These are phyloP conservation scores for Eupithecia inturbata DNA, from an alignment of 2,888 invertebrate species.

Conservation along the genomic window DNA sequence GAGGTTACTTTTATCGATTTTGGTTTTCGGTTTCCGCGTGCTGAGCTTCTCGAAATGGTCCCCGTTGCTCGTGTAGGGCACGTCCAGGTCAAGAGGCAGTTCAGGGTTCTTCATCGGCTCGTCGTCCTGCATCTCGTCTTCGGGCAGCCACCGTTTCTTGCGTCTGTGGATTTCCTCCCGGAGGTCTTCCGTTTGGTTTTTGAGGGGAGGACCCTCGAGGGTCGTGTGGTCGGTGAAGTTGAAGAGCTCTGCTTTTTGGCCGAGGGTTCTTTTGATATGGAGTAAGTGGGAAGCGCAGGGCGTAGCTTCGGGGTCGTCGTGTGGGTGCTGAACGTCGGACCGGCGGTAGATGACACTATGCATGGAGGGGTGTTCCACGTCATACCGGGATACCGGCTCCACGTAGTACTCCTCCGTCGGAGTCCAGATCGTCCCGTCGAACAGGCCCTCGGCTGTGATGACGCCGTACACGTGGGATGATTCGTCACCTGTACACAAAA, in stretches of 20 bases:
- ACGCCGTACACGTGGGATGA: slow-evolving; percentile 92
- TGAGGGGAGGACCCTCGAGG: slow-evolving; percentile 59
- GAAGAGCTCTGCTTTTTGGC: slow-evolving; percentile 69
- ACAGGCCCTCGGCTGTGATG: slow-evolving; percentile 93
- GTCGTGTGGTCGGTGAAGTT: slow-evolving; percentile 68
- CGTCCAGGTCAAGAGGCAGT: slow-evolving; percentile 86
- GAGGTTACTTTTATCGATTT: slow-evolving; percentile 81
- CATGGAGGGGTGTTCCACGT: slow-evolving; percentile 82
- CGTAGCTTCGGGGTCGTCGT: slow-evolving; percentile 59
- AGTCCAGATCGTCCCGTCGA: slow-evolving; percentile 94
- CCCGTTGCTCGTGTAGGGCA: slow-evolving; percentile 86
- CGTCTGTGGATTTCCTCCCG: slow-evolving; percentile 71
- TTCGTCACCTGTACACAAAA: slow-evolving; percentile 89
- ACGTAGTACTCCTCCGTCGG: slow-evolving; percentile 92
- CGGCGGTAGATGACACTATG: slow-evolving; percentile 94
- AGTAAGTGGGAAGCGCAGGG: slow-evolving; percentile 86
- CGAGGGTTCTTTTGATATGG: slow-evolving; percentile 75
- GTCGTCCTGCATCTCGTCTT: slow-evolving; percentile 85
- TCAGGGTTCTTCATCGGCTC: slow-evolving; percentile 86
- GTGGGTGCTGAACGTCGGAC: slow-evolving; percentile 88
- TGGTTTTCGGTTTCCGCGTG: slow-evolving; percentile 80
- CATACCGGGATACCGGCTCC: slow-evolving; percentile 90
- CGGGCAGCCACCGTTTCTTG: slow-evolving; percentile 87
- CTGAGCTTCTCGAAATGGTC: slow-evolving; percentile 80
- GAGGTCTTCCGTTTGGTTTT: slow-evolving; percentile 71